phyloP scores from a whole-genome alignment of 64 coral and sea anemone species.

The Actinia equina region DNA sequence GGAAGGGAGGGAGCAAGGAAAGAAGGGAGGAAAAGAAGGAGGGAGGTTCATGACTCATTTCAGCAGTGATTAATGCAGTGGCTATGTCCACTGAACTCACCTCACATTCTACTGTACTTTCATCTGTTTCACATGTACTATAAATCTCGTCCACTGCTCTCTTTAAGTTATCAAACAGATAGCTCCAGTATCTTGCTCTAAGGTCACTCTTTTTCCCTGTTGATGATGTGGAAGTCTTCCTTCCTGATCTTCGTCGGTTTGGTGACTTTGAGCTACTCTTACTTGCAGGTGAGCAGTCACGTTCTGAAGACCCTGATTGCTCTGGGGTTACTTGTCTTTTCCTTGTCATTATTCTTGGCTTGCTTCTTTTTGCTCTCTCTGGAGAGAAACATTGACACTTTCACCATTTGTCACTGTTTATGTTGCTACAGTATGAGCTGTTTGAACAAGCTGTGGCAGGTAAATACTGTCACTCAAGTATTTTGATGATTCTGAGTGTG shows the following conservation, averaged over 20 bases:
- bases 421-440: too few relatives aligned
- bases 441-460: too few relatives aligned
- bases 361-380: conserved; percentile 56
- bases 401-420: too few relatives aligned
- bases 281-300: conserved; percentile 64
- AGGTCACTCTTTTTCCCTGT: conserved; percentile 89
- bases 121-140: conserved; percentile 91
- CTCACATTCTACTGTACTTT: conserved; percentile 95
- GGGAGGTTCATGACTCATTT: too few relatives aligned
- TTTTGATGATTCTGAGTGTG: too few relatives aligned
- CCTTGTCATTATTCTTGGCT: conserved; percentile 44
- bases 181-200: conserved; percentile 96
- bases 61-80: too few relatives aligned
- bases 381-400: not conserved
- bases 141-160: conserved; percentile 99
- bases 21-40: too few relatives aligned
- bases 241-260: conserved; percentile 45
- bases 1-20: too few relatives aligned
- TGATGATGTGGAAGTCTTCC: conserved; percentile 46
- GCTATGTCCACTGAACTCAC: not conserved
- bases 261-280: conserved; percentile 78
- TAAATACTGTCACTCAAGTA: too few relatives aligned
- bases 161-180: conserved; percentile 97
- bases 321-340: conserved; percentile 74
- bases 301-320: conserved; percentile 86